phyloP scores from a whole-genome alignment of 2,888 invertebrate genomes.

The Metacarcinus magister region DNA sequence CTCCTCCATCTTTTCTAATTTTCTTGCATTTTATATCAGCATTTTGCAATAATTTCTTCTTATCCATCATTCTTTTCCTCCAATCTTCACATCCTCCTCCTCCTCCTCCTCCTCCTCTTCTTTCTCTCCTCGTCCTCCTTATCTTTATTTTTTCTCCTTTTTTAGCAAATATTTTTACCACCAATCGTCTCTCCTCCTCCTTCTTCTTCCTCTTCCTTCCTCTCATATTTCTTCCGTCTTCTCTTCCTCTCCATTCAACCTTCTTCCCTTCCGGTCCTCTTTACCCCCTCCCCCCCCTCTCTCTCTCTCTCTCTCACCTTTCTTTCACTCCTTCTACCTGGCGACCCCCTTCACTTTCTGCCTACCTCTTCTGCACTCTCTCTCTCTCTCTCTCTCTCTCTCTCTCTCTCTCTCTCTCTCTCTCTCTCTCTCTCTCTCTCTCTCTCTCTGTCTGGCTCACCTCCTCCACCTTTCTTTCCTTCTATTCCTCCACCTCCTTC shows the following conservation, averaged over 20 bases:
- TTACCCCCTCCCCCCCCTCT: neutral
- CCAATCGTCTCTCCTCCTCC: neutral
- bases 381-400: neutral
- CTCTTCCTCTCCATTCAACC: neutral
- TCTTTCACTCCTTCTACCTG: neutral
- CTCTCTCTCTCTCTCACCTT: neutral
- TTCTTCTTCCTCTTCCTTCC: neutral
- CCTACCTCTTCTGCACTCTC: neutral
- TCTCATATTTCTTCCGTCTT: neutral
- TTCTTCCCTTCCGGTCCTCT: neutral
- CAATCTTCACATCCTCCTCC: neutral
- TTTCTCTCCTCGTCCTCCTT: neutral
- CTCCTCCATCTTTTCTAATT: neutral
- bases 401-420: neutral
- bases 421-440: neutral
- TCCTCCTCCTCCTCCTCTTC: neutral
- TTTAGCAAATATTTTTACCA: neutral
- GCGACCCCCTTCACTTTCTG: neutral
- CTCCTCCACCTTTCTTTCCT: neutral
- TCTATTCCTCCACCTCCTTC: neutral
- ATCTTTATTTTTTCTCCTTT: neutral
- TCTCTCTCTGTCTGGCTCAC: neutral
- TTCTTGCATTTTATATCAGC: neutral
- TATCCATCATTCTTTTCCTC: slow-evolving; percentile 39
- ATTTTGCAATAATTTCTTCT: neutral